Evolutionary conservation across 2,888 invertebrate genomes (phyloP), one percentile per base, ranked within the genome.

Genomic region (Choristoneura rosaceana): DNA sequence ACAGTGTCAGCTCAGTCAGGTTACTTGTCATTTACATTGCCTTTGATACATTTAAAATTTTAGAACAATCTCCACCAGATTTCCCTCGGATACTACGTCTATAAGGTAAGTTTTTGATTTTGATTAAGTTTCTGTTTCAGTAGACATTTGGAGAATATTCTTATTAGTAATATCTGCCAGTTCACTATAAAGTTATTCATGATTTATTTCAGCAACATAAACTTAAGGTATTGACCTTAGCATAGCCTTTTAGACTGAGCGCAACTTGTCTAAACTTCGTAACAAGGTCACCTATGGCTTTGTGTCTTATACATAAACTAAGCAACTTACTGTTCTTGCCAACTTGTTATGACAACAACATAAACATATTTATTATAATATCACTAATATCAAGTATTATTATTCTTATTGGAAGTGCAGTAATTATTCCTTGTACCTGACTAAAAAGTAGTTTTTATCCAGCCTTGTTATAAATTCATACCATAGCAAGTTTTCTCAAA

Each of bases 41-140:
- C 38, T 66, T 65, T 55, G 58, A 17, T 71, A 55, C 25, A 71
- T 50, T 68, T 68, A 50, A 71, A 71, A 67, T 61, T 25, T 55
- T 62, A 66, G 55, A 66, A 67, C 62, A 62, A 52, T 71, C 17
- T 71, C 62, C 62, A 71, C 59, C 58, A 62, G 55, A 71, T 58
- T 47, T 67, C 38, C 62, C 58, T 58, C 59, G 71, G 62, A 63
- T 67, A 45, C 62, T 63, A 15, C 71, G 12, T 63, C 62, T 25
- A 17, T 58, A 68, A 61, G 63, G 71, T 71, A 71, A 68, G 67
- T 47, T 68, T 71, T 58, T 43, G 12, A 33, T 47, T 55, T 34
- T 33, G 5, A 62, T 17, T 25, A n/a, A 52, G 52, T 52, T 4
- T 17, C 3, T 52, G 7, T 52, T 52, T 17, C 17, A 52, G 17